Evolutionary conservation across 2,888 invertebrate species (phyloP).

Genomic region (Alloscopus bannaensis): DNA sequence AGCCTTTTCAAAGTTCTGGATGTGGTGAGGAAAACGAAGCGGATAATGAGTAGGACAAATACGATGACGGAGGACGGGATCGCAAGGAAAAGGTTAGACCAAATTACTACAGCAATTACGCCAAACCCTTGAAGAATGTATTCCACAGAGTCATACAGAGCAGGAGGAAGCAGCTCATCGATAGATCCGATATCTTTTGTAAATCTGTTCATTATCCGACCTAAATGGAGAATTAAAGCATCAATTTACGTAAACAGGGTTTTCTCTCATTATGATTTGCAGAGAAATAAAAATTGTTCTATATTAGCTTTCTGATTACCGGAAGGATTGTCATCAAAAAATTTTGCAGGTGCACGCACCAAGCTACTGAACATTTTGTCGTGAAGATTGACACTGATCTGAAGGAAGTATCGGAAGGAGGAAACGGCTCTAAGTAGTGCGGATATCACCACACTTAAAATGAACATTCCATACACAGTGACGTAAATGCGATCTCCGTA

Average conservation of each 20-base stretch:
- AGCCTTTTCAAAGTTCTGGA: conserved; percentile 39
- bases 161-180: conserved; percentile 77
- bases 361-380: conserved; percentile 77
- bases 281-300: no score
- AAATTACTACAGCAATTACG: conserved; percentile 1
- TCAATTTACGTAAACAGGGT: no score
- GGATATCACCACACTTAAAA: conserved; percentile 72
- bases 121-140: conserved; percentile 71
- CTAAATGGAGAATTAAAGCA: background rate
- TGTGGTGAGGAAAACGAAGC: conserved; percentile 29
- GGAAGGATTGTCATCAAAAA: conserved; percentile 52
- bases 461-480: conserved; percentile 75
- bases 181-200: conserved; percentile 85
- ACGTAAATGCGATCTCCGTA: conserved; percentile 74
- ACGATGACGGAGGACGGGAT: conserved; percentile 75
- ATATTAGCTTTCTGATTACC: conserved; percentile 27
- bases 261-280: no score
- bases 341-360: conserved; percentile 71
- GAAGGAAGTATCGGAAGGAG: conserved; percentile 75
- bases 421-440: conserved; percentile 75
- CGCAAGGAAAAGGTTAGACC: conserved; percentile 75
- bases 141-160: conserved; percentile 78
- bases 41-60: conserved; percentile 74
- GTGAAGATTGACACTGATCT: conserved; percentile 76
- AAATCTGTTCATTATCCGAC: conserved; percentile 75